Evolutionary conservation across 1,140 invertebrate species (phyloP), one percentile per base, ranked within the genome.

Genomic region (Drosophila serrata): DNA sequence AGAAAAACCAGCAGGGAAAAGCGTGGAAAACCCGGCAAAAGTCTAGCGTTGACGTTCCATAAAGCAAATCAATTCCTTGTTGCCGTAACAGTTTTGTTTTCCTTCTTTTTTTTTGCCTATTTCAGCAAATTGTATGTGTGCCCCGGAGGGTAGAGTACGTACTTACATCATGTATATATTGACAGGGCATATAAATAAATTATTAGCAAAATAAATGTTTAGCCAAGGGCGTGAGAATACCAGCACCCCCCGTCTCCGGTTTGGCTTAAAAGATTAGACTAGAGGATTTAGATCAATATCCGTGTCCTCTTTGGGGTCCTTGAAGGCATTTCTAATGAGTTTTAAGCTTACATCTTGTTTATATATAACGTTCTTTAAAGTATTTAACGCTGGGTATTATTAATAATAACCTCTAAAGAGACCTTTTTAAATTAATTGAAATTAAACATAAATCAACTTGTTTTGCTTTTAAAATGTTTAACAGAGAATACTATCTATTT

Each of bases 181-280:
- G 82, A 86, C 81, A 81, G 67, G 82, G 69, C 82, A 86, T 85
- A 85, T 85, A 85, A 85, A 85, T 85, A 85, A 85, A 85, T 85
- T 85, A 85, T 85, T 85, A 86, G 81, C 81, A 74, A 85, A 85
- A 85, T 85, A 85, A 85, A 85, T 85, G 81, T 85, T 85, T 78
- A 56, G 82, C 69, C 29, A 59, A 58, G 69, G 69, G 69, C 69
- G 69, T 37, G 67, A 53, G 62, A 68, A 51, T 27, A 48, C 43
- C 62, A 45, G 31, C 27, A 42, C 62, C 33, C 62, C 33, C n/a
- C 15, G 3, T 1, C 5, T 1, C 22, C 45, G 24, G 24, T 11
- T 7, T 24, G 31, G 65, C 55, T 72, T 59, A 49, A 72, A 49
- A 59, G 69, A 53, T 67, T 46, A 48, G 13, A 33, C 29, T 31